Conservation (phyloP, 2,113 vertebrate species). For the Benitochromis conjunctus region DNA sequence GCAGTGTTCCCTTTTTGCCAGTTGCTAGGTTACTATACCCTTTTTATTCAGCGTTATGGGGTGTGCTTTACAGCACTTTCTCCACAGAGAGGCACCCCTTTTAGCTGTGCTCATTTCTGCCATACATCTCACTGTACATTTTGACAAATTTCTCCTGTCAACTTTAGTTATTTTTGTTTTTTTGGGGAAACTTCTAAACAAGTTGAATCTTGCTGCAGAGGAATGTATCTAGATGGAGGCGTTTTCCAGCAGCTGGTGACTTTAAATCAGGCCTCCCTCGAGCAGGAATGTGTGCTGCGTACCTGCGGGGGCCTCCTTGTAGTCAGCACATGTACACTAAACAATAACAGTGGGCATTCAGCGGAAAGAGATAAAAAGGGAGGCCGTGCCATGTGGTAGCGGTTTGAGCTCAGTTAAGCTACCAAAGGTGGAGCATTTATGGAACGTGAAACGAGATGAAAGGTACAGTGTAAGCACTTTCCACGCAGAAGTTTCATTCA, state of each 20-base stretch:
- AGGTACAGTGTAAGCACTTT: background rate
- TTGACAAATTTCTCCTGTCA: background rate
- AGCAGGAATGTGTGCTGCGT: background rate
- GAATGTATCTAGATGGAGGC: background rate
- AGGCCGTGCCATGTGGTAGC: background rate
- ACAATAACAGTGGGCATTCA: background rate
- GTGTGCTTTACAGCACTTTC: slow-evolving; percentile 17
- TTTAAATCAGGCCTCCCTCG: slow-evolving; percentile 1
- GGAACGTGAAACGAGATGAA: background rate
- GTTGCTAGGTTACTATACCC: slow-evolving; percentile 72
- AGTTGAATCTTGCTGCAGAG: slow-evolving; percentile 15
- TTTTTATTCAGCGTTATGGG: slow-evolving; percentile 42
- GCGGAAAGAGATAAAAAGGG: background rate
- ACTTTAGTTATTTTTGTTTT: background rate
- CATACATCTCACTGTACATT: background rate
- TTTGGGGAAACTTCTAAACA: slow-evolving; percentile 9
- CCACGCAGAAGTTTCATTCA: slow-evolving; percentile 10
- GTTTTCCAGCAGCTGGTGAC: background rate
- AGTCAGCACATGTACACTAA: background rate
- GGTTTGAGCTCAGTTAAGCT: slow-evolving; percentile 1
- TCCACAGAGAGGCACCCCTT: slow-evolving; percentile 4
- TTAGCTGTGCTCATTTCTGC: background rate
- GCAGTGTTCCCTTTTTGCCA: slow-evolving; percentile 43
- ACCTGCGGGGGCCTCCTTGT: background rate
- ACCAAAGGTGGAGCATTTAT: slow-evolving; percentile 1